Evolutionary conservation across 2,113 vertebrate species (phyloP).

Genomic region (Baryphthengus martii): DNA sequence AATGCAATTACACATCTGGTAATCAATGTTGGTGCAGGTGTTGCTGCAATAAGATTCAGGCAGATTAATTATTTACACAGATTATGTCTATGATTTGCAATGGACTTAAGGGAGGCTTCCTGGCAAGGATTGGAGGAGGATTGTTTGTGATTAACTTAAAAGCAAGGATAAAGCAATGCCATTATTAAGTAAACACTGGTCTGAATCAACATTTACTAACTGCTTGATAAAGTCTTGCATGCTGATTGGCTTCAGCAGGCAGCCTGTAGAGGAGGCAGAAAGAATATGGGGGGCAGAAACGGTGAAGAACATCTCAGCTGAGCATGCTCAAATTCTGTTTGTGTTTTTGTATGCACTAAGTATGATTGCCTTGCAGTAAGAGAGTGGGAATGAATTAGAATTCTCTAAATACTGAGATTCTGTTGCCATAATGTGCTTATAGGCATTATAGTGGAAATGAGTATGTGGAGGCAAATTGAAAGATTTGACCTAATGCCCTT

Average conservation of each 20-base stretch:
- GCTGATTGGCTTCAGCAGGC: neutral
- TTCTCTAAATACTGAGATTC: constrained; percentile 72
- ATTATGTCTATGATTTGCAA: constrained; percentile 55
- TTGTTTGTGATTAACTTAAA: constrained; percentile 67
- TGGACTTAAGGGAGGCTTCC: constrained; percentile 43
- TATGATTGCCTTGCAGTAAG: neutral
- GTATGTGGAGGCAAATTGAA: constrained; percentile 68
- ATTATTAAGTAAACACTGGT: constrained; percentile 40
- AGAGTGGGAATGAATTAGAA: constrained; percentile 61
- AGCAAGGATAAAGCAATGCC: constrained; percentile 57
- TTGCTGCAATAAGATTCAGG: constrained; percentile 57
- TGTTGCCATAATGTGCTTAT: constrained; percentile 67
- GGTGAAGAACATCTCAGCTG: neutral
- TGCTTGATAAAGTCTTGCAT: neutral
- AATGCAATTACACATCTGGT: constrained; percentile 54
- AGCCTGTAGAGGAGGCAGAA: neutral
- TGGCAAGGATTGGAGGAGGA: constrained; percentile 21
- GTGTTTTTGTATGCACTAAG: neutral
- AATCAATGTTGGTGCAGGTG: constrained; percentile 63
- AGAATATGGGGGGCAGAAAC: rapidly evolving
- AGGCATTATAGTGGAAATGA: constrained; percentile 65
- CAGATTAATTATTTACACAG: constrained; percentile 68
- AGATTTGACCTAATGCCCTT: constrained; percentile 72
- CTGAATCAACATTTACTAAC: constrained; percentile 44
- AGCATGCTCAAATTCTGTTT: neutral